A percentile compares a stretch with the other conserved stretches of the same genome.
phyloP scores from a whole-genome alignment of 2,888 invertebrate species.

The Drosophila paranaensis region DNA sequence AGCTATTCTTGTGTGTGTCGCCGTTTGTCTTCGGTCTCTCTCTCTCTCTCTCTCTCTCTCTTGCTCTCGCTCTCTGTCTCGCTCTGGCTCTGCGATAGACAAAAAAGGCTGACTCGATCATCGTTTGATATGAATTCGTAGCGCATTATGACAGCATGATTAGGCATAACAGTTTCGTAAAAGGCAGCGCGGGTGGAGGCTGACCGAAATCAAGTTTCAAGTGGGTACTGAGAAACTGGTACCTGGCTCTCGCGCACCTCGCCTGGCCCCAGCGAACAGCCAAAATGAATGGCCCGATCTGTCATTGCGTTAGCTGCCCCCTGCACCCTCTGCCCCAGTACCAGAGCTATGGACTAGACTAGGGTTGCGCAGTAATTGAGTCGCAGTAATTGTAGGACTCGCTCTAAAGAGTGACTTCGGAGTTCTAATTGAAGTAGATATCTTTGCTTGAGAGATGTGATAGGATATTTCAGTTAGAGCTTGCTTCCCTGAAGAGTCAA shows the following conservation, averaged over 20 bases:
- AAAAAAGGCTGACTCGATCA: constrained; percentile 79
- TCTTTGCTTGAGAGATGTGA: no score
- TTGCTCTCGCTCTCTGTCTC: constrained; percentile 3
- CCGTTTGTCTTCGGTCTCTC: constrained; percentile 46
- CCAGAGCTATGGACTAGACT: constrained; percentile 35
- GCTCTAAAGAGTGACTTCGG: constrained; percentile 1
- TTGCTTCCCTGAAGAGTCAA: no score
- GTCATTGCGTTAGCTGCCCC: constrained; percentile 69
- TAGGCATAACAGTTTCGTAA: constrained; percentile 83
- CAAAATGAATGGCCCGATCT: constrained; percentile 65
- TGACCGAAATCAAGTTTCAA: constrained; percentile 79
- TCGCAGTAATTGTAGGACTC: constrained; percentile 13
- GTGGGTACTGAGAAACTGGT: constrained; percentile 54
- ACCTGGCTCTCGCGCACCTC: constrained; percentile 1
- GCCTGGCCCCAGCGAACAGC: constrained; percentile 12
- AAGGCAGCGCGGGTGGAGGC: constrained; percentile 71
- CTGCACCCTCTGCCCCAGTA: constrained; percentile 3
- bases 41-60: not conserved
- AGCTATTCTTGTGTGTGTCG: constrained; percentile 81
- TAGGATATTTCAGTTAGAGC: no score
- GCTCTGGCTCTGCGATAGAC: constrained; percentile 40
- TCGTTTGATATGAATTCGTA: constrained; percentile 81
- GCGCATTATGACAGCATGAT: constrained; percentile 84
- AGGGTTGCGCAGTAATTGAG: constrained; percentile 27
- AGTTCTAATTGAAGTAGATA: not conserved